Evolutionary conservation across 2,797 vertebrate species (phyloP).

Genomic region (Pteropus rufus): DNA sequence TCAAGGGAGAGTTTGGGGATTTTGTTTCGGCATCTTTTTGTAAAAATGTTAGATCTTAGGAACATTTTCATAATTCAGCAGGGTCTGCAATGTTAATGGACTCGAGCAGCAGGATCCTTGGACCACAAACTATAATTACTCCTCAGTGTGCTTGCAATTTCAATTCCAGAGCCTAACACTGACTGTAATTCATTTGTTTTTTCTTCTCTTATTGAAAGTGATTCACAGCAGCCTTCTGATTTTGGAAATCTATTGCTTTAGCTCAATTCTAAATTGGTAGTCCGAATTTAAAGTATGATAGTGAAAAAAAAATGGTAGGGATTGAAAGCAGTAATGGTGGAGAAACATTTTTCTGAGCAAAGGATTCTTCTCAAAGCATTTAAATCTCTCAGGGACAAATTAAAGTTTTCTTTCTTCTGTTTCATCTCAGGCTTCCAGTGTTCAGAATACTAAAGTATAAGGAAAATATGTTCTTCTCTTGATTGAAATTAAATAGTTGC

Average conservation of each 20-base stretch:
- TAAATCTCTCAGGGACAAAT: constrained; percentile 23
- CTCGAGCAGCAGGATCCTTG: constrained; percentile 16
- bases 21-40: constrained; percentile 53
- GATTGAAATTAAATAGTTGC: constrained; percentile 18
- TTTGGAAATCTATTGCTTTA: constrained; percentile 61
- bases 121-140: constrained; percentile 57
- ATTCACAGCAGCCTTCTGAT: constrained; percentile 62
- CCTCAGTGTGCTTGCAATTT: constrained; percentile 67
- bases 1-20: constrained; percentile 54
- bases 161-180: constrained; percentile 39
- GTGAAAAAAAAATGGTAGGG: neutral
- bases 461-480: constrained; percentile 23
- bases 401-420: neutral
- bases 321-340: neutral
- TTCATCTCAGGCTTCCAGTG: neutral
- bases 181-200: constrained; percentile 66
- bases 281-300: constrained; percentile 37
- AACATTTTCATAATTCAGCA: constrained; percentile 64
- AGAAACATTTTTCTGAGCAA: constrained; percentile 32
- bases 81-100: constrained; percentile 63
- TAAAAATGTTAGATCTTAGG: constrained; percentile 46
- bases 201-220: constrained; percentile 48
- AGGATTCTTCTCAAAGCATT: constrained; percentile 14
- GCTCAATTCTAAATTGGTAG: constrained; percentile 50
- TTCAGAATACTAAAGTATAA: constrained; percentile 10